Conservation (phyloP, 2,113 vertebrate species). For the Leptobrachium ailaonicum region DNA sequence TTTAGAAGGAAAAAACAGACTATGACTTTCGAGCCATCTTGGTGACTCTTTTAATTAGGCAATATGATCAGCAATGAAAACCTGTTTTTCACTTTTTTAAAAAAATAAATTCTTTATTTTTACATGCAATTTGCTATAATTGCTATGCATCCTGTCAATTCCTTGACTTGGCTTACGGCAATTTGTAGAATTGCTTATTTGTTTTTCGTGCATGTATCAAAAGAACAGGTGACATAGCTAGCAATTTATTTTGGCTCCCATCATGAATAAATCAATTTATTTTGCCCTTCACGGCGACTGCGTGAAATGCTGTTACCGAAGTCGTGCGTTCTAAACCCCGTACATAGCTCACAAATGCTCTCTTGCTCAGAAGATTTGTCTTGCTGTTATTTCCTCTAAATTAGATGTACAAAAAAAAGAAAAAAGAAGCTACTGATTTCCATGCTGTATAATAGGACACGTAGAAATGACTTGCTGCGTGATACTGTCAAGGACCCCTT, state of each 20-base stretch:
- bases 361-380: not conserved
- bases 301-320: not conserved
- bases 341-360: conserved; percentile 3
- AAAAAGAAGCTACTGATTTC: not conserved
- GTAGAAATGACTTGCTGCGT: not conserved
- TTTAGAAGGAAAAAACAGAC: no score
- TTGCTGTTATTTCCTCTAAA: not conserved
- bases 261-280: conserved; percentile 31
- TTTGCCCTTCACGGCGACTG: conserved; percentile 2
- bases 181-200: conserved; percentile 40
- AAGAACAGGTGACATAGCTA: conserved; percentile 37
- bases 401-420: not conserved
- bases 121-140: conserved; percentile 30
- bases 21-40: no score
- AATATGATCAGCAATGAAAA: no score
- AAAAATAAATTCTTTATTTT: conserved; percentile 36
- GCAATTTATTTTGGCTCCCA: conserved; percentile 36
- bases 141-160: conserved; percentile 27
- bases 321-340: conserved; percentile 1
- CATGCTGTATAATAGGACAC: not conserved
- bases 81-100: not conserved
- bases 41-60: no score
- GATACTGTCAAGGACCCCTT: no score
- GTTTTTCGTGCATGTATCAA: conserved; percentile 35
- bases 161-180: conserved; percentile 27